phyloP scores from a whole-genome alignment of 1,140 invertebrate species.

The Steinernema feltiae region DNA sequence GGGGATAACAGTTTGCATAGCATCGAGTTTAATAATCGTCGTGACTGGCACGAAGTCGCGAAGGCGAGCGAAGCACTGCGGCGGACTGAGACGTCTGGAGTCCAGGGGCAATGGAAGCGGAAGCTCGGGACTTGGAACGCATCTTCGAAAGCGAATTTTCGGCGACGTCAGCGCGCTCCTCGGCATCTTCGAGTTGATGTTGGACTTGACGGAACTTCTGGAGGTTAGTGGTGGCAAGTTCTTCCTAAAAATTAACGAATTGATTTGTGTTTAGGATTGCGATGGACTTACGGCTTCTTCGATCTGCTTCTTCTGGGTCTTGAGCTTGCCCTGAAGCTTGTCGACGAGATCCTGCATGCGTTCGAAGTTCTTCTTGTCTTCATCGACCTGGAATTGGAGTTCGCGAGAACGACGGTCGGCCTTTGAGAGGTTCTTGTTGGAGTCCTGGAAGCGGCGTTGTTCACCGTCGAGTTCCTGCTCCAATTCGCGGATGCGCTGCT shows the following conservation, averaged over 20 bases:
- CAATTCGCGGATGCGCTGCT: conserved; percentile 68
- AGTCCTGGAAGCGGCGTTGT: conserved; percentile 89
- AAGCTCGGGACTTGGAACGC: conserved; percentile 87
- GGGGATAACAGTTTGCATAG: conserved; percentile 15
- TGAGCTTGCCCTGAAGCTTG: conserved; percentile 98
- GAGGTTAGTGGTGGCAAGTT: conserved; percentile 93
- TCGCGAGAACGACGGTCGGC: conserved; percentile 66
- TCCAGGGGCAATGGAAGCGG: conserved; percentile 64
- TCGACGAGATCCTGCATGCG: conserved; percentile 79
- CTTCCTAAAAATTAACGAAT: conserved; percentile 65
- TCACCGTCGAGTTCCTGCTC: conserved; percentile 95
- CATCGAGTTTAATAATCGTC: not conserved
- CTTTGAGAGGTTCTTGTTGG: conserved; percentile 66
- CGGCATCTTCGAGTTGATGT: conserved; percentile 94
- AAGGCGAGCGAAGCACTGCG: conserved; percentile 42
- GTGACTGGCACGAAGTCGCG: conserved; percentile 32
- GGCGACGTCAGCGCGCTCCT: conserved; percentile 91
- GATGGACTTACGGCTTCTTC: conserved; percentile 74
- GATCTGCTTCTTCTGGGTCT: conserved; percentile 98
- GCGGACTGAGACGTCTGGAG: conserved; percentile 46
- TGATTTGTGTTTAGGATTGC: not conserved
- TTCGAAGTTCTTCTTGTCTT: conserved; percentile 58
- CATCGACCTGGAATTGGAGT: conserved; percentile 56
- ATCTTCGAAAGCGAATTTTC: conserved; percentile 95
- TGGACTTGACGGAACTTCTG: conserved; percentile 99